phyloP scores from a whole-genome alignment of 2,888 invertebrate genomes.

The Conops quadrifasciatus region DNA sequence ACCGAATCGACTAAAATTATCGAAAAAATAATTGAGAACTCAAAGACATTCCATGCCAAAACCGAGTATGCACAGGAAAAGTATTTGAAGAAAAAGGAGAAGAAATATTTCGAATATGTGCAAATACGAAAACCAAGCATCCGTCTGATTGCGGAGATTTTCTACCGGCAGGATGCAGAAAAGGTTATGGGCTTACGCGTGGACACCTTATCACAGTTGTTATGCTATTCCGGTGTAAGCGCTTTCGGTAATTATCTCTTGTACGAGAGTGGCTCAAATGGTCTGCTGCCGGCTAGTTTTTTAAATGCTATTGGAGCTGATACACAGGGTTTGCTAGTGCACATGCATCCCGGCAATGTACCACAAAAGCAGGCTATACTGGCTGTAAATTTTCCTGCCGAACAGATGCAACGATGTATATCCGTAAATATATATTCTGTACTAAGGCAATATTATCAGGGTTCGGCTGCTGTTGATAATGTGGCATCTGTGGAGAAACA shows the following conservation, averaged over 20 bases:
- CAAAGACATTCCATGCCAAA: slow-evolving; percentile 87
- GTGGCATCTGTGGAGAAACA: not conserved
- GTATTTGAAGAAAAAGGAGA: slow-evolving; percentile 93
- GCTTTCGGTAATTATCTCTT: slow-evolving; percentile 80
- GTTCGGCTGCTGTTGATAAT: slow-evolving; percentile 46
- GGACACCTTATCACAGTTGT: slow-evolving; percentile 89
- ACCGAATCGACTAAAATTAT: slow-evolving; percentile 84
- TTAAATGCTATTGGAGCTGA: slow-evolving; percentile 77
- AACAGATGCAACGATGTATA: slow-evolving; percentile 75
- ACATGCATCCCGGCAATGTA: slow-evolving; percentile 83
- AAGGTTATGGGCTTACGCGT: slow-evolving; percentile 81
- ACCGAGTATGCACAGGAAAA: slow-evolving; percentile 94
- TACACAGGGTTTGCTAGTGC: slow-evolving; percentile 73
- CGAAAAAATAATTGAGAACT: slow-evolving; percentile 87
- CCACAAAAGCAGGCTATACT: slow-evolving; percentile 80
- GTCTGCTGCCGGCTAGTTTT: slow-evolving; percentile 83
- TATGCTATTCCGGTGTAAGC: slow-evolving; percentile 83
- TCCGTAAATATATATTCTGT: slow-evolving; percentile 82
- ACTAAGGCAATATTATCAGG: slow-evolving; percentile 75
- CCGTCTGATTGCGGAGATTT: slow-evolving; percentile 83
- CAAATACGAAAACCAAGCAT: slow-evolving; percentile 83
- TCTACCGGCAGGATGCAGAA: slow-evolving; percentile 79
- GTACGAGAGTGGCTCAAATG: slow-evolving; percentile 89
- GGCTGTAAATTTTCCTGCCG: slow-evolving; percentile 80
- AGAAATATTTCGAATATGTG: slow-evolving; percentile 88